A percentile compares a stretch with the other conserved stretches of the same genome.
Conservation (phyloP, 1,140 invertebrate genomes). For the Capitella teleta region DNA sequence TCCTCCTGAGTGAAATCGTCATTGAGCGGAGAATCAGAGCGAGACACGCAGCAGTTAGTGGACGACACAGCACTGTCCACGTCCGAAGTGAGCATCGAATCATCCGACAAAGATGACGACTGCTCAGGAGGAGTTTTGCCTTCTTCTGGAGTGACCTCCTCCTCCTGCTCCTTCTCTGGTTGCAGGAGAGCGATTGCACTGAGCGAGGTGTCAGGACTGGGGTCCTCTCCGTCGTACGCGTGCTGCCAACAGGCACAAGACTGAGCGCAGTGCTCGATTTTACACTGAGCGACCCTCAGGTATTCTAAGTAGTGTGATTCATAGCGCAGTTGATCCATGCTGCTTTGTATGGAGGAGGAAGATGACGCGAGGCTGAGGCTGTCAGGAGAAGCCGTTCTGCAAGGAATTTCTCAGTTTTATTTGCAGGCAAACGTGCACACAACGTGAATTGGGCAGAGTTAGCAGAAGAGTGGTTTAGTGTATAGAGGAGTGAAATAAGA, state of each 20-base stretch:
- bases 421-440: no score
- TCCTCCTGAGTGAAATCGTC: constrained; percentile 5
- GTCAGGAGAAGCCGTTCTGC: neutral
- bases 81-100: neutral
- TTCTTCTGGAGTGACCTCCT: neutral
- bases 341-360: no score
- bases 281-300: neutral
- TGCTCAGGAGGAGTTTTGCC: neutral
- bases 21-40: constrained; percentile 4
- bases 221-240: constrained; percentile 57
- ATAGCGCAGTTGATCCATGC: no score
- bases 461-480: no score
- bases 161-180: neutral
- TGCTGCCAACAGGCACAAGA: constrained; percentile 68
- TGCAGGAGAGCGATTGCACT: neutral
- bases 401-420: no score
- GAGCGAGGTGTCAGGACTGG: constrained; percentile 26
- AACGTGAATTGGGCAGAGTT: no score
- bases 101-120: neutral
- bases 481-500: no score
- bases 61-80: no score
- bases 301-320: no score
- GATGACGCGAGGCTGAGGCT: neutral
- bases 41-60: no score
- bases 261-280: constrained; percentile 56